A percentile compares a stretch with the other conserved stretches of the same genome.
phyloP scores from a whole-genome alignment of 1,140 invertebrate species.

The Drosophila yakuba region DNA sequence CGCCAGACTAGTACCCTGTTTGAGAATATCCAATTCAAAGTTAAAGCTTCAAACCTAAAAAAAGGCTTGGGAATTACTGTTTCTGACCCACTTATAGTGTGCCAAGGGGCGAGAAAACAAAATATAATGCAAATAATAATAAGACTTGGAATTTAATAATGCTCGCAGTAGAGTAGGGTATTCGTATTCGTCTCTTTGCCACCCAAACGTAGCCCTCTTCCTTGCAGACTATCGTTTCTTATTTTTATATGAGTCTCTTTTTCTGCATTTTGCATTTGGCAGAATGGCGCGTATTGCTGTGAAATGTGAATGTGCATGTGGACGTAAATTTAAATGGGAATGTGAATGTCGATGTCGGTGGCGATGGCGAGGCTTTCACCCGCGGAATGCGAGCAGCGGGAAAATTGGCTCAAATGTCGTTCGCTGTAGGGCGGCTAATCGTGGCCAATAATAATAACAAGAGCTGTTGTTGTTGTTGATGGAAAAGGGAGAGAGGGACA shows the following conservation, averaged over 20 bases:
- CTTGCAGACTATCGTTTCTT: conserved; percentile 9
- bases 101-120: no score
- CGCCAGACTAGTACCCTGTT: conserved; percentile 4
- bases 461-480: not conserved
- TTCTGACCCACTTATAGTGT: no score
- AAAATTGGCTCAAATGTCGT: conserved; percentile 73
- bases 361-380: conserved; percentile 62
- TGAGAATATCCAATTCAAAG: no score
- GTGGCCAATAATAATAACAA: conserved; percentile 5
- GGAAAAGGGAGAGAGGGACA: not conserved
- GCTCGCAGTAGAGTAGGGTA: not conserved
- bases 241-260: conserved; percentile 27
- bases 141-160: no score
- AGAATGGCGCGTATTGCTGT: conserved; percentile 54
- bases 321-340: conserved; percentile 17
- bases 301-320: conserved; percentile 53
- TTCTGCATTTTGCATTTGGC: conserved; percentile 59
- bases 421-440: conserved; percentile 39
- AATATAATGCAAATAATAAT: no score
- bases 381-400: conserved; percentile 66
- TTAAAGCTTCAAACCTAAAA: no score
- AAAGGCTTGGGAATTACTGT: no score
- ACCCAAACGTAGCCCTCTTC: not conserved
- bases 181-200: not conserved
- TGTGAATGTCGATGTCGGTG: conserved; percentile 16